Base-by-base conservation (phyloP, 2,797 vertebrate species). In the Bradypus variegatus region DNA sequence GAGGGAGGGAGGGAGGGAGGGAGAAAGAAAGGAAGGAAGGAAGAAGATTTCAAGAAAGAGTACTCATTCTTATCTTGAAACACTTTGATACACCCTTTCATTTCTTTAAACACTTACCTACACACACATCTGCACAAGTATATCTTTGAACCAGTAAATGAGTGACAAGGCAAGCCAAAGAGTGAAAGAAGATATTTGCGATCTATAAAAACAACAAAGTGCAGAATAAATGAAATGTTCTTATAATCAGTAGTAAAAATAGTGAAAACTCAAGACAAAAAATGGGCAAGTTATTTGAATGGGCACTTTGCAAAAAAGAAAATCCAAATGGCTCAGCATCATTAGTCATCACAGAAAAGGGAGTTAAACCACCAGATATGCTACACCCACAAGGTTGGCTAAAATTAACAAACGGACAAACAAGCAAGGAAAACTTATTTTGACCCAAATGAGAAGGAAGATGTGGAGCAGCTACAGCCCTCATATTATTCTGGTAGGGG, bases 391-490 rank as follows among this genome's bases (percentile, higher is more conserved):
- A 4, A 41, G 38, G 25, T 9, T 2, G n/a, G 73, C 18, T 67
- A 45, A 41, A 23, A 18, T 8, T 16, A 76, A 60, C 27, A 8
- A 8, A 79, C 67, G 8, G 41, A 45, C 41, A 45, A 45, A 45
- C 41, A 33, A 8, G 13, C 72, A 60, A 41, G 27, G n/a, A 48
- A 72, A 55, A 10, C 15, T 33, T 8, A 15, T 12, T 15, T 36
- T 7, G 41, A 25, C 6, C 2, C 33, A 23, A 23, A 4, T 15
- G 29, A 41, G 18, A 41, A 41, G n/a, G 48, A 18, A 18, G 6
- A 3, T 6, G 2, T 8, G 19, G 13, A 18, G 27, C 53, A 31
- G 4, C 45, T 7, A 3, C 16, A 70, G 2, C 6, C 5, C 25
- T 33, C 14, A 3, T 2, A 11, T 1, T 23, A 14, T 13, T 58